Base-by-base conservation (phyloP, 2,888 invertebrate species). In the Tipula unca region DNA sequence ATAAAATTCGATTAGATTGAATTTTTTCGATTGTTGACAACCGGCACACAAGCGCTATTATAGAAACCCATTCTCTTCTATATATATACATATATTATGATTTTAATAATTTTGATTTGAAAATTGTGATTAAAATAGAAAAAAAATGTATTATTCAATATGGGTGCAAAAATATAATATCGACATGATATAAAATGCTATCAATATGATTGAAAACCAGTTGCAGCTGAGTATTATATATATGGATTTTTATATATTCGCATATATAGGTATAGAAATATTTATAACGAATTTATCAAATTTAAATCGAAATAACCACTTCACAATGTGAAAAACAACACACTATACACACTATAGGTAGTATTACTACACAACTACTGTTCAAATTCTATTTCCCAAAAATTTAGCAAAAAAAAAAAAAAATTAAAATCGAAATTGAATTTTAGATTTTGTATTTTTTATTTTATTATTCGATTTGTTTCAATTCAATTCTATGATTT, bases 401-500 rank as follows among this genome's bases (percentile, higher is more conserved):
- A 17, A 83, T n/a, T 32, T 14, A 83, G 32, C 83, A 29, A 29
- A 32, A 29, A 82, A 82, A 82, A 82, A 13, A 54, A 54, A 69
- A 69, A 69, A 25, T 69, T 69, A 69, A 69, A 69, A 69, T 69
- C 32, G 29, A 83, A 83, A 83, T 29, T 83, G 83, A 83, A 83
- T 83, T 83, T 83, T 35, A 32, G 32, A 14, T 5, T 83, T 83
- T n/a, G n/a, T n/a, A n/a, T n/a, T n/a, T n/a, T n/a, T n/a, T n/a
- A n/a, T 83, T 83, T 83, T 32, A 29, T 83, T 83, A 20, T 83
- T 32, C 29, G 14, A 32, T 83, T 83, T 83, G 83, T 83, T 83
- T 32, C 83, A 32, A 83, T 83, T 83, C 35, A 83, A 83, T 83
- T 83, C 83, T 83, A 83, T 83, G 83, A 83, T 83, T 83, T 83